These are phyloP conservation scores for Griposia aprilina DNA, from an alignment of 2,888 invertebrate genomes.

Conservation along the genomic window DNA sequence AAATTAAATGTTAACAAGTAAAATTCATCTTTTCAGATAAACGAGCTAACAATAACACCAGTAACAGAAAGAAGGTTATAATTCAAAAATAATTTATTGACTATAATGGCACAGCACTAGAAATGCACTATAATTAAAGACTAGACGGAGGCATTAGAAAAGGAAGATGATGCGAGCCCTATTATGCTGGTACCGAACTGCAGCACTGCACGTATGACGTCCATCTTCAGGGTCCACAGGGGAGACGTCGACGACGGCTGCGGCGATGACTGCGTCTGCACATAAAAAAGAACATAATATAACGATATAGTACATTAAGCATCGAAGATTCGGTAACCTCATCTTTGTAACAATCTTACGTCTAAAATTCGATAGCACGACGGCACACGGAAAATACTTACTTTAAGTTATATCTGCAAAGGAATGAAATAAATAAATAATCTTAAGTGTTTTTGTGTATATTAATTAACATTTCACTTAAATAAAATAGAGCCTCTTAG, in stretches of 20 bases:
- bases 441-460: conserved; percentile 1
- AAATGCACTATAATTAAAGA: conserved; percentile 41
- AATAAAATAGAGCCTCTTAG: no score
- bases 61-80: conserved; percentile 76
- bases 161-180: conserved; percentile 79
- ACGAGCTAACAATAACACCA: conserved; percentile 79
- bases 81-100: conserved; percentile 28
- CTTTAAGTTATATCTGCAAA: conserved; percentile 1
- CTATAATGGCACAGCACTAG: conserved; percentile 64
- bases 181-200: conserved; percentile 82
- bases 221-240: conserved; percentile 82
- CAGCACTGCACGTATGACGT: conserved; percentile 80
- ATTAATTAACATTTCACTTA: not conserved
- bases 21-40: conserved; percentile 75
- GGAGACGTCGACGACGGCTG: conserved; percentile 73
- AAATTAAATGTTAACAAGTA: not conserved
- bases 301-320: not conserved
- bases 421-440: conserved; percentile 22
- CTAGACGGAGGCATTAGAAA: conserved; percentile 64
- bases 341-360: not conserved
- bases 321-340: not conserved
- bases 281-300: conserved; percentile 3
- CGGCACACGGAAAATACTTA: conserved; percentile 23
- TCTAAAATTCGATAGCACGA: not conserved
- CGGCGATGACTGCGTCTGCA: conserved; percentile 26